Conservation (phyloP, 2,888 invertebrate species). For the Ornithoptera alexandrae region DNA sequence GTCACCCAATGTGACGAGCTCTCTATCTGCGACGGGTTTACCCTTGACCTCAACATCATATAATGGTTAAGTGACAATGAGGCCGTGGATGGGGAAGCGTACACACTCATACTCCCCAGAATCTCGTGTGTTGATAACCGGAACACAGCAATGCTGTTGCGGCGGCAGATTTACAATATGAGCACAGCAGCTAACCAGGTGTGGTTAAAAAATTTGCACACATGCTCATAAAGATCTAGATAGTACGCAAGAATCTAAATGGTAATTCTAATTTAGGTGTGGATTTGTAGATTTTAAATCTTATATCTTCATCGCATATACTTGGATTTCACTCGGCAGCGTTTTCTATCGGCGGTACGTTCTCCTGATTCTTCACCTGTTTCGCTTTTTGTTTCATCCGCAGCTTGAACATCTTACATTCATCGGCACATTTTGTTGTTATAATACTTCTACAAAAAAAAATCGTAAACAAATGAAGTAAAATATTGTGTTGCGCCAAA, state of each 20-base stretch:
- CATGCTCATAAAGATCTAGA: neutral
- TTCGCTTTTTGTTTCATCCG: constrained; percentile 55
- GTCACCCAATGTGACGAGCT: too few species aligned
- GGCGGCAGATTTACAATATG: too few species aligned
- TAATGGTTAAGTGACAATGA: too few species aligned
- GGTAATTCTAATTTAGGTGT: too few species aligned
- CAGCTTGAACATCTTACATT: constrained; percentile 80
- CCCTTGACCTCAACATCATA: too few species aligned
- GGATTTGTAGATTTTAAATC: neutral
- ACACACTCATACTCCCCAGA: too few species aligned
- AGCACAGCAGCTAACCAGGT: too few species aligned
- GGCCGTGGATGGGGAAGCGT: too few species aligned
- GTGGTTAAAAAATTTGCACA: neutral
- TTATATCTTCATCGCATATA: neutral
- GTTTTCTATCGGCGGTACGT: constrained; percentile 34
- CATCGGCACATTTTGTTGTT: constrained; percentile 83
- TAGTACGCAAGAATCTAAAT: too few species aligned
- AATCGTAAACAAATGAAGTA: neutral
- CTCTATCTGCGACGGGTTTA: too few species aligned
- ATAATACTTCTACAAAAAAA: constrained; percentile 72
- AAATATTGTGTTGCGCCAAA: neutral
- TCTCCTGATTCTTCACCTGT: constrained; percentile 40
- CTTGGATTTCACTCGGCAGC: neutral
- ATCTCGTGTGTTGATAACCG: too few species aligned
- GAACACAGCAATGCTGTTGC: too few species aligned